Conservation (phyloP, 1,140 invertebrate species). For the Leguminivora glycinivorella region DNA sequence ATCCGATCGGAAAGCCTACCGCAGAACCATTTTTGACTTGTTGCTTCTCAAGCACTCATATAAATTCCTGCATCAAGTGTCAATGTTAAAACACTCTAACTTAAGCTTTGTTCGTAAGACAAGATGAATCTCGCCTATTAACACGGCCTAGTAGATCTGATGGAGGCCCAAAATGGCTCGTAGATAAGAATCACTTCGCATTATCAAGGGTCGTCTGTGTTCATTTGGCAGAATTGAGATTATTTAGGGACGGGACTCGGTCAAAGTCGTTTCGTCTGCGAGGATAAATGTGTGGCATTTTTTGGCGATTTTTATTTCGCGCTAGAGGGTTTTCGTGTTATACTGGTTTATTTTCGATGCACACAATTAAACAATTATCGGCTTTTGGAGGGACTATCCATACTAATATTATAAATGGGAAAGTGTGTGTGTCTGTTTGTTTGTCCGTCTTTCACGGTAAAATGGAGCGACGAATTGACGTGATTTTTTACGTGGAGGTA, state of each 20-base stretch:
- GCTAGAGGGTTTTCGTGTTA: neutral
- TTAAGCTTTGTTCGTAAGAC: neutral
- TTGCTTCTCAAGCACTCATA: no score
- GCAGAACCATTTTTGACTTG: no score
- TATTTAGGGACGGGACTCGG: constrained; percentile 24
- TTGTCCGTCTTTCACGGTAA: no score
- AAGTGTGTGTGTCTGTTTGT: no score
- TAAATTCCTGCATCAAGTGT: no score
- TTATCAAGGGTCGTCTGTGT: constrained; percentile 25
- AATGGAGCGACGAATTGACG: no score
- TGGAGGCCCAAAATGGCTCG: constrained; percentile 11
- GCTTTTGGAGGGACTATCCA: no score
- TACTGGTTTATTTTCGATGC: neutral
- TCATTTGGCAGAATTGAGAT: constrained; percentile 28
- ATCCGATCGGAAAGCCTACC: no score
- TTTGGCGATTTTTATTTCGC: neutral
- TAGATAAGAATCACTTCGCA: constrained; percentile 24
- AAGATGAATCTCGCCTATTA: neutral
- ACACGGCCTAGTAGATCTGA: neutral
- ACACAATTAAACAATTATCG: no score
- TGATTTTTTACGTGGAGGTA: no score
- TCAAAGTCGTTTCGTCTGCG: constrained; percentile 10
- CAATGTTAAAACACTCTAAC: no score
- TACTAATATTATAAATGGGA: no score
- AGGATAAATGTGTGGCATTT: neutral